phyloP scores from a whole-genome alignment of 2,888 invertebrate genomes.

The Beris chalybata region DNA sequence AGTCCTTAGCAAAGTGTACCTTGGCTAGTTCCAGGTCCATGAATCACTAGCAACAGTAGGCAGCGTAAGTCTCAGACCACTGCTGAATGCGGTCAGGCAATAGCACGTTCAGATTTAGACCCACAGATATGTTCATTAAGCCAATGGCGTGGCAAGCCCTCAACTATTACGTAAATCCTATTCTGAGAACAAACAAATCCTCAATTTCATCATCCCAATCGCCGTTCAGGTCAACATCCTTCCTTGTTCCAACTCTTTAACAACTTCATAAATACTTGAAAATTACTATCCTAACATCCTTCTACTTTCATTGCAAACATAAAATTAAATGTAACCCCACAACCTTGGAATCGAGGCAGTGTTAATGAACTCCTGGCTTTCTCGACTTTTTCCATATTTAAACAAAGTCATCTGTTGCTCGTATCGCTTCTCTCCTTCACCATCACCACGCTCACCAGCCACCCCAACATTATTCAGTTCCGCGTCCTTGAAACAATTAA shows the following conservation, averaged over 20 bases:
- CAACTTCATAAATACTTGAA: neutral
- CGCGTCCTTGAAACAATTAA: constrained; percentile 32
- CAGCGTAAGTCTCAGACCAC: no score
- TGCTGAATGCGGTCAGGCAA: no score
- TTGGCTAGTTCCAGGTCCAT: no score
- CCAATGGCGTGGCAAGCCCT: no score
- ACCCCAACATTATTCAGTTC: constrained; percentile 26
- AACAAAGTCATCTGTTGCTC: constrained; percentile 28
- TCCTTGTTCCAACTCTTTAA: neutral
- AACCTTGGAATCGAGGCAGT: neutral
- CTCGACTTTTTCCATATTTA: constrained; percentile 27
- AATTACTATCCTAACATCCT: neutral
- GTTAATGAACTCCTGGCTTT: constrained; percentile 26
- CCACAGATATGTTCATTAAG: no score
- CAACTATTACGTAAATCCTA: no score
- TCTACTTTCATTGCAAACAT: constrained; percentile 4
- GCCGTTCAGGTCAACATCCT: neutral
- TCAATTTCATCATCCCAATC: neutral
- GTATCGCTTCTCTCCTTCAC: neutral
- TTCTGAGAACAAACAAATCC: no score
- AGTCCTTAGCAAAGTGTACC: no score
- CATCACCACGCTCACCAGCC: constrained; percentile 11
- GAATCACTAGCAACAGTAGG: no score
- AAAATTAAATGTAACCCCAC: constrained; percentile 21
- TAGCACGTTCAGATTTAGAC: no score